These are phyloP conservation scores for Dermolepida albohirtum DNA, from an alignment of 2,888 invertebrate genomes.

Conservation along the genomic window DNA sequence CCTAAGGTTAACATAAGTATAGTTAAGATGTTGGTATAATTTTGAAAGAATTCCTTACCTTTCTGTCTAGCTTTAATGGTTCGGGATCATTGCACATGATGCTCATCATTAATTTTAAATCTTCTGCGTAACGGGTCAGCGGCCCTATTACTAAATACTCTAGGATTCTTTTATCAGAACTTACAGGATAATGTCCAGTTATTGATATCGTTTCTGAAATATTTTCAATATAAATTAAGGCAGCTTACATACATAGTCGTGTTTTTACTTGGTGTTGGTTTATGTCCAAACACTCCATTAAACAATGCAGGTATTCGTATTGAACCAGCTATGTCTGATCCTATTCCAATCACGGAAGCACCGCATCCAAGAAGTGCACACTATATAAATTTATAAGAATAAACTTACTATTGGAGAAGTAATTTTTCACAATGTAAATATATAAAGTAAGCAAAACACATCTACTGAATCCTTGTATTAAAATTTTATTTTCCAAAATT, in stretches of 20 bases:
- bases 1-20: constrained; percentile 33
- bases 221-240: background rate
- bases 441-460: background rate
- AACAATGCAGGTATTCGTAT: constrained; percentile 86
- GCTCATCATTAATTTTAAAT: constrained; percentile 81
- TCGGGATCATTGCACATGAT: constrained; percentile 71
- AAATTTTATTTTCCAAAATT: no score
- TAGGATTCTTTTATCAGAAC: constrained; percentile 72
- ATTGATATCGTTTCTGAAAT: constrained; percentile 72
- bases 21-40: constrained; percentile 3
- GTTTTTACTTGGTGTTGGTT: constrained; percentile 77
- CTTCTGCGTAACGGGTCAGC: constrained; percentile 87
- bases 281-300: constrained; percentile 90
- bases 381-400: constrained; percentile 63
- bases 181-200: constrained; percentile 77
- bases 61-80: constrained; percentile 66
- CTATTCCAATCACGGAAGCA: constrained; percentile 84
- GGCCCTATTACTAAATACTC: constrained; percentile 85
- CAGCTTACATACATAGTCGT: background rate
- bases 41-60: constrained; percentile 56
- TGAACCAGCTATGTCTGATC: constrained; percentile 90
- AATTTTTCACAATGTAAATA: background rate
- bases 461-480: background rate
- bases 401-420: no score
- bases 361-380: constrained; percentile 79